A percentile compares a stretch with the other conserved stretches of the same genome.
Conservation (phyloP, 2,888 invertebrate species). For the Leucophenga maculata region DNA sequence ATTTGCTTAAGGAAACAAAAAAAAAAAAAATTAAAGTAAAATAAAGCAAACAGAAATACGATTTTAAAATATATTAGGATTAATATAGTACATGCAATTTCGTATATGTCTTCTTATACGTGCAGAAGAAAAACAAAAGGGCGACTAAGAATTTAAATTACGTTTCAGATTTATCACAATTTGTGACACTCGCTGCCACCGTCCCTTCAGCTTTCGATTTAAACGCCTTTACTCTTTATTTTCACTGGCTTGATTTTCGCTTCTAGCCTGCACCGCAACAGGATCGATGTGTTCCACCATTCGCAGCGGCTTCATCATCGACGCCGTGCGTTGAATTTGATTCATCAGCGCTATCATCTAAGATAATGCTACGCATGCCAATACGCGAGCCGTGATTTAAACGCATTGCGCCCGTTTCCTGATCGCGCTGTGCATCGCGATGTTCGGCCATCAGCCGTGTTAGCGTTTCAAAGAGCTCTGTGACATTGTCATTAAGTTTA, state of each 20-base stretch:
- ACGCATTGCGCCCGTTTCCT: slow-evolving; percentile 35
- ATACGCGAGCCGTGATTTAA: too few species aligned
- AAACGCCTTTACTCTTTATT: too few species aligned
- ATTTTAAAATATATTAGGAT: too few species aligned
- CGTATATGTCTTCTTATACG: too few species aligned
- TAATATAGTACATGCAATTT: too few species aligned
- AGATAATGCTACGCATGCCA: slow-evolving; percentile 38
- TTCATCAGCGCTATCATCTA: slow-evolving; percentile 45
- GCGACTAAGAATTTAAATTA: slow-evolving; percentile 4
- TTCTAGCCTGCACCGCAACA: slow-evolving; percentile 36
- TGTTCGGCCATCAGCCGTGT: slow-evolving; percentile 80
- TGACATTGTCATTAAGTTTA: slow-evolving; percentile 91
- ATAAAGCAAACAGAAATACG: too few species aligned
- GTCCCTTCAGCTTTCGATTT: neutral
- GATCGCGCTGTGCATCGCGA: slow-evolving; percentile 51
- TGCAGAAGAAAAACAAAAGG: neutral
- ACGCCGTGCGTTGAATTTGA: slow-evolving; percentile 45
- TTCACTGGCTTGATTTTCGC: neutral
- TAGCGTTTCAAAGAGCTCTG: slow-evolving; percentile 90
- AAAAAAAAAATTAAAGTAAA: neutral
- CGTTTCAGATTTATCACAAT: slow-evolving; percentile 19
- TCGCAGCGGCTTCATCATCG: slow-evolving; percentile 31
- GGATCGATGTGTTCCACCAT: slow-evolving; percentile 34
- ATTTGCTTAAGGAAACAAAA: neutral
- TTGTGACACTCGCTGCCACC: slow-evolving; percentile 19